These are phyloP conservation scores for Rhabdornis inornatus DNA, from an alignment of 2,113 vertebrate genomes.

Conservation along the genomic window DNA sequence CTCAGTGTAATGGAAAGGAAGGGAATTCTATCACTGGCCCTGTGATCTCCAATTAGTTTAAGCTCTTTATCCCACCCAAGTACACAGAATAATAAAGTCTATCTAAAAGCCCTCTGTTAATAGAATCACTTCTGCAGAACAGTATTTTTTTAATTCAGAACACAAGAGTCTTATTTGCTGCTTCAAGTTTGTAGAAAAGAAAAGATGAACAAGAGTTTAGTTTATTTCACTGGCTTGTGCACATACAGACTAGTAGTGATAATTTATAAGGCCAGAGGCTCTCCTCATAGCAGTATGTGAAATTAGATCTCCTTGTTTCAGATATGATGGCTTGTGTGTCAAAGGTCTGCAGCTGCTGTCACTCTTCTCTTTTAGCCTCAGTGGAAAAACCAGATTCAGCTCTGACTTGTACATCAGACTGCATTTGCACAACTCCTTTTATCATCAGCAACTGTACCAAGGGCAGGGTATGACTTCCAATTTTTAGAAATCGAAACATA, in stretches of 20 bases:
- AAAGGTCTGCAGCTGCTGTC: conserved; percentile 68
- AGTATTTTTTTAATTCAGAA: neutral
- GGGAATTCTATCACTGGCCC: neutral
- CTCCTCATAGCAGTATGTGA: conserved; percentile 36
- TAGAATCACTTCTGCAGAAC: neutral
- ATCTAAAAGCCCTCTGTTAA: neutral
- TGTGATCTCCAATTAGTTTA: neutral
- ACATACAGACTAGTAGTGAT: neutral
- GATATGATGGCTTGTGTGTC: conserved; percentile 59
- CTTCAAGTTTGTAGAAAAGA: neutral
- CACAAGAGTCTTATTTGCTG: neutral
- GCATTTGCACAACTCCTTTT: neutral
- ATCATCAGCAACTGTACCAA: neutral
- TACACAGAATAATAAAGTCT: neutral
- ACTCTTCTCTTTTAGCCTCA: conserved; percentile 39
- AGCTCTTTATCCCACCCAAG: neutral
- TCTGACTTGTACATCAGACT: neutral
- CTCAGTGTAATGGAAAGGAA: conserved; percentile 9
- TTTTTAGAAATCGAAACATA: neutral
- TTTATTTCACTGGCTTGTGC: neutral
- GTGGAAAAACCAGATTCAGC: conserved; percentile 41
- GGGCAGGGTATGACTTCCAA: neutral
- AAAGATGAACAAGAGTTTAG: neutral
- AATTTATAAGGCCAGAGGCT: conserved; percentile 55
- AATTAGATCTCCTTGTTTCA: conserved; percentile 65